Percentiles rank a stretch among this genome's conserved stretches.
These are phyloP conservation scores for Saimiri boliviensis DNA, from an alignment of 2,113 vertebrate genomes.

Conservation along the genomic window DNA sequence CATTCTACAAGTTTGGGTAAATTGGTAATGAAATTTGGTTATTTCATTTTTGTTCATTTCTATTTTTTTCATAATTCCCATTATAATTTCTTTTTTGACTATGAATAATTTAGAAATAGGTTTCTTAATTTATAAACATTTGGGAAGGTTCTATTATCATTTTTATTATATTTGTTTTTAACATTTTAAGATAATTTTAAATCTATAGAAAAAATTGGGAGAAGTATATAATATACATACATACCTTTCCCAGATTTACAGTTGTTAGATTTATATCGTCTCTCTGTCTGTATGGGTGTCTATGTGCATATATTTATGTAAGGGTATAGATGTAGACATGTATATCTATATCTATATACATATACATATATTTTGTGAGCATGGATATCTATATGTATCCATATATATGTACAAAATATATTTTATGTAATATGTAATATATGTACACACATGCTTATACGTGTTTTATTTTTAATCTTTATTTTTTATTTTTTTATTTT, in stretches of 20 bases:
- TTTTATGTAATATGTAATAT: not conserved
- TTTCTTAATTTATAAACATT: not conserved
- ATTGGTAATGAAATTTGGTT: not conserved
- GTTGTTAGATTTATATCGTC: not conserved
- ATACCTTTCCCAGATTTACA: not conserved
- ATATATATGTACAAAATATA: not conserved
- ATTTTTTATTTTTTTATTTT: not conserved
- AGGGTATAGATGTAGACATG: not conserved
- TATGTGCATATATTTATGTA: not conserved
- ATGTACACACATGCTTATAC: not conserved
- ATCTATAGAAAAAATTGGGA: not conserved
- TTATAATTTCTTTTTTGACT: not conserved
- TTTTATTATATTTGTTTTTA: not conserved
- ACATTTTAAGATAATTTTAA: not conserved
- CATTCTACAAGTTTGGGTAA: not conserved
- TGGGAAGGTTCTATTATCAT: not conserved
- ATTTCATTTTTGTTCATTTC: not conserved
- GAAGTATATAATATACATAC: not conserved
- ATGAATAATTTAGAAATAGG: not conserved
- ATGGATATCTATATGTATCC: not conserved
- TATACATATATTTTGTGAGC: not conserved
- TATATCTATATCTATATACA: not conserved
- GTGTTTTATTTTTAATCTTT: no score
- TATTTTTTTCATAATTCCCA: not conserved
- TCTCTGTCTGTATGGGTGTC: not conserved